Percentiles rank a stretch among this genome's conserved stretches.
Conservation (phyloP, 2,888 invertebrate species). For the Heterodera filipjevi region DNA sequence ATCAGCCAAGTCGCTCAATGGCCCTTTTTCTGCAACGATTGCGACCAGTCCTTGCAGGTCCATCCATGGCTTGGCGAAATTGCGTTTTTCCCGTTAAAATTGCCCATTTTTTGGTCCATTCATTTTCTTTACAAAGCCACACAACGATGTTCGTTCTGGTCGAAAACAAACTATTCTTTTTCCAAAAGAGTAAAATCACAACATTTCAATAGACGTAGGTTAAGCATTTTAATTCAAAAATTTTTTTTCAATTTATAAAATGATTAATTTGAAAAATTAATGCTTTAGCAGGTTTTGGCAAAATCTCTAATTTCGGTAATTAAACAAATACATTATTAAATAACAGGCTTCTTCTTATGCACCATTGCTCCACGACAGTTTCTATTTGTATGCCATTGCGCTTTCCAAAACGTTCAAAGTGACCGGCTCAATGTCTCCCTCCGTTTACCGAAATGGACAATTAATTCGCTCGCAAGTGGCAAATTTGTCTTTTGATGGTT, state of each 20-base stretch:
- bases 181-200: too few species aligned
- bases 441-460: conserved; percentile 33
- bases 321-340: background rate
- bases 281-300: background rate
- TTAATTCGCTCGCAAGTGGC: conserved; percentile 21
- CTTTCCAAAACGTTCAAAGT: conserved; percentile 36
- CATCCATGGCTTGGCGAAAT: too few species aligned
- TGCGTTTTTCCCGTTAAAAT: too few species aligned
- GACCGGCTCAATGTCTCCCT: conserved; percentile 7
- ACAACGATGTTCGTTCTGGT: too few species aligned
- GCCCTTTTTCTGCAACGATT: conserved; percentile 40
- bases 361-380: conserved; percentile 47
- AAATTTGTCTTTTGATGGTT: conserved; percentile 40
- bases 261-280: too few species aligned
- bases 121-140: too few species aligned
- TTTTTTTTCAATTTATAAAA: too few species aligned
- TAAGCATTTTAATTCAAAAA: too few species aligned
- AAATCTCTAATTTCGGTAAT: conserved; percentile 9
- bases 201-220: too few species aligned
- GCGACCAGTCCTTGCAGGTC: conserved; percentile 23
- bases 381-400: conserved; percentile 54
- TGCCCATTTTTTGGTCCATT: too few species aligned
- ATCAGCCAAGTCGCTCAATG: conserved; percentile 34
- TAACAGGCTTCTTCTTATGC: conserved; percentile 33
- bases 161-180: too few species aligned